A percentile compares a stretch with the other conserved stretches of the same genome.
Conservation (phyloP, 2,888 invertebrate genomes). For the Agriotes lineatus region DNA sequence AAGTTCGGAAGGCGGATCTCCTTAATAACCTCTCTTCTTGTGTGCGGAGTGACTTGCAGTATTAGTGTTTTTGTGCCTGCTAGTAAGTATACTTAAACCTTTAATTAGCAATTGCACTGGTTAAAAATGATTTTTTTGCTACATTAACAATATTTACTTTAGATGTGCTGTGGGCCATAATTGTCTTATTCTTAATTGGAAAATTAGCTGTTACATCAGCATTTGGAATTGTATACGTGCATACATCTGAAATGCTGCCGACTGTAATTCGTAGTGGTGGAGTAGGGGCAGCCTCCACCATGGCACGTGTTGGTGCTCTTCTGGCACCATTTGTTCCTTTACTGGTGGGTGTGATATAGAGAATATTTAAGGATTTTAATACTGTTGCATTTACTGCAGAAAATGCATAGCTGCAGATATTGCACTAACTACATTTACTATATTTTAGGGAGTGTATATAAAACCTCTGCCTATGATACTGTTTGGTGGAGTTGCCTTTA, state of each 20-base stretch:
- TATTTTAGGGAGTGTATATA: constrained; percentile 67
- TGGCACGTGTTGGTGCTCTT: constrained; percentile 72
- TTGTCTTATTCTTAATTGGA: constrained; percentile 72
- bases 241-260: constrained; percentile 71
- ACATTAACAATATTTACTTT: no score
- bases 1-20: constrained; percentile 69
- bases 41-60: constrained; percentile 70
- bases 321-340: constrained; percentile 74
- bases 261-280: constrained; percentile 71
- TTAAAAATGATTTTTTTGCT: no score
- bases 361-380: no score
- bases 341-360: constrained; percentile 67
- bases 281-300: constrained; percentile 72
- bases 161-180: constrained; percentile 69
- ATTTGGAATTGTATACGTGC: constrained; percentile 74
- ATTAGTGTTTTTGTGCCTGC: constrained; percentile 69
- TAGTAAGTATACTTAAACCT: constrained; percentile 57
- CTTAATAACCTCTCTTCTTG: constrained; percentile 68
- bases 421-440: constrained; percentile 10
- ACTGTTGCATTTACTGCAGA: no score
- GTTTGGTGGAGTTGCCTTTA: constrained; percentile 69
- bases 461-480: constrained; percentile 68
- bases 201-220: constrained; percentile 75
- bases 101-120: constrained; percentile 13
- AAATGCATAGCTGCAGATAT: no score